A percentile compares a stretch with the other conserved stretches of the same genome.
These are phyloP conservation scores for Acleris sparsana DNA, from an alignment of 2,888 invertebrate species.

Conservation along the genomic window DNA sequence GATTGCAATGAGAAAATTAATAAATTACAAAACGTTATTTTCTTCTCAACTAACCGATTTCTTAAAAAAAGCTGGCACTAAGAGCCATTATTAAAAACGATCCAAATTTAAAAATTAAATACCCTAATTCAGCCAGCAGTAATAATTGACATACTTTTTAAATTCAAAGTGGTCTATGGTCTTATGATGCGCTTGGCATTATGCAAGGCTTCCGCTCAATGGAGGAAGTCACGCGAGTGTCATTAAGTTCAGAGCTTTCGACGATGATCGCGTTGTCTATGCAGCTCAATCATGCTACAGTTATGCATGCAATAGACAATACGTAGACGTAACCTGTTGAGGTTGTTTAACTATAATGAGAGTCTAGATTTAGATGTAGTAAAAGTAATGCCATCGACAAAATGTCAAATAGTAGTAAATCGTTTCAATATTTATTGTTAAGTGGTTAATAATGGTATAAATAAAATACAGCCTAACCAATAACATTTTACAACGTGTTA, in stretches of 20 bases:
- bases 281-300: slow-evolving; percentile 33
- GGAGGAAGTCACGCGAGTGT: slow-evolving; percentile 55
- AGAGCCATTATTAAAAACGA: not conserved
- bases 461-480: not conserved
- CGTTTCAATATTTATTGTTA: too few species aligned
- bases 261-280: slow-evolving; percentile 47
- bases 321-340: not conserved
- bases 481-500: not conserved
- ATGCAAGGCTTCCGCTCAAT: slow-evolving; percentile 47
- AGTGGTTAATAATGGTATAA: too few species aligned
- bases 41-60: too few species aligned
- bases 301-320: slow-evolving; percentile 8
- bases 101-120: not conserved
- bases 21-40: not conserved
- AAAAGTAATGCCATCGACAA: too few species aligned
- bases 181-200: slow-evolving; percentile 45
- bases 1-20: too few species aligned
- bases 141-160: slow-evolving; percentile 21
- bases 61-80: not conserved
- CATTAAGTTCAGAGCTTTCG: slow-evolving; percentile 52
- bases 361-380: not conserved
- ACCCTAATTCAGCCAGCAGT: not conserved
- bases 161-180: slow-evolving; percentile 17
- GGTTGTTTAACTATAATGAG: not conserved
- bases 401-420: too few species aligned